Conservation (phyloP, 1,140 invertebrate species). For the Helicoverpa zea region DNA sequence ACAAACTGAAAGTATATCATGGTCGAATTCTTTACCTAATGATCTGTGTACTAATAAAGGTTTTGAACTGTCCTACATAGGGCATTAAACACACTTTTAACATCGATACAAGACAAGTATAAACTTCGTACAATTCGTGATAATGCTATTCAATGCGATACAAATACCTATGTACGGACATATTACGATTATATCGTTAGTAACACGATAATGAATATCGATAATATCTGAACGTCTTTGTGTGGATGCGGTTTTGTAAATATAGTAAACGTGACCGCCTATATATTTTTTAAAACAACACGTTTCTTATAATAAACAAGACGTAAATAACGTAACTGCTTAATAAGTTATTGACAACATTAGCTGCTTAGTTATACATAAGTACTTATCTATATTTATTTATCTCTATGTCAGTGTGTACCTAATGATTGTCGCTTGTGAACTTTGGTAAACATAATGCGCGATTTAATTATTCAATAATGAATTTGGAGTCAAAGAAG, state of each 20-base stretch:
- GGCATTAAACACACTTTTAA: neutral
- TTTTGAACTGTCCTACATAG: neutral
- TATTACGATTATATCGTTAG: constrained; percentile 24
- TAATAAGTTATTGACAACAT: constrained; percentile 26
- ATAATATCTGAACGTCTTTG: constrained; percentile 25
- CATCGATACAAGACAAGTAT: neutral
- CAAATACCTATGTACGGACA: neutral
- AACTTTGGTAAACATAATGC: neutral
- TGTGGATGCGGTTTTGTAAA: neutral
- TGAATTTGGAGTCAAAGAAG: too few species aligned
- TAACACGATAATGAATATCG: constrained; percentile 32
- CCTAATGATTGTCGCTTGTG: neutral
- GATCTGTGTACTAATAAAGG: neutral
- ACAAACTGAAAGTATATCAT: neutral
- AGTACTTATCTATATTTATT: too few species aligned
- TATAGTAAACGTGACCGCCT: neutral
- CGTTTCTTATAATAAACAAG: neutral
- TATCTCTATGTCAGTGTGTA: neutral
- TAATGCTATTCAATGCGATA: constrained; percentile 31
- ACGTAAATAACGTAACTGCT: neutral
- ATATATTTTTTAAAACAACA: neutral
- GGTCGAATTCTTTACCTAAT: neutral
- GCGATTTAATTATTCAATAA: neutral
- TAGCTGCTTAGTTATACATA: neutral
- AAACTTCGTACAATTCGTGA: neutral